A percentile compares a stretch with the other conserved stretches of the same genome.
phyloP scores from a whole-genome alignment of 2,888 invertebrate genomes.

The Dorcus parallelipipedus region DNA sequence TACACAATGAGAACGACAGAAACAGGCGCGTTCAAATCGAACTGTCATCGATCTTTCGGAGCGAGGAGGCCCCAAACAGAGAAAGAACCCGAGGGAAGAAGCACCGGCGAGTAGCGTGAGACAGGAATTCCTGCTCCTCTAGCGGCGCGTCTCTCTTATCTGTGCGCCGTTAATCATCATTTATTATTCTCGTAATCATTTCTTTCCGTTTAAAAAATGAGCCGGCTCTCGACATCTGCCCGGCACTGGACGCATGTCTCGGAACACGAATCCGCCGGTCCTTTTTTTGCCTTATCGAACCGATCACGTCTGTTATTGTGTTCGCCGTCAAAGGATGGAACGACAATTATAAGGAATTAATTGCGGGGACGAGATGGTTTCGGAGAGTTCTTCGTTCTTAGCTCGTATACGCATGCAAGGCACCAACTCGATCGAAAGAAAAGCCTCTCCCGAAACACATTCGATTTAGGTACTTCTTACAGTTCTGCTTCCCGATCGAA shows the following conservation, averaged over 20 bases:
- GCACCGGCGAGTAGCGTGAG: conserved; percentile 37
- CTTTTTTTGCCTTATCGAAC: neutral
- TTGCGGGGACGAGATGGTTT: neutral
- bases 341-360: conserved; percentile 1
- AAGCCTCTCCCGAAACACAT: too few species aligned
- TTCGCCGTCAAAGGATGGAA: conserved; percentile 1
- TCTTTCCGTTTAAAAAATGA: conserved; percentile 34
- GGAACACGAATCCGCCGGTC: neutral
- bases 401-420: too few species aligned
- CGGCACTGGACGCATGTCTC: conserved; percentile 1
- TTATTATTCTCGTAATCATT: conserved; percentile 42
- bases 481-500: too few species aligned
- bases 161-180: conserved; percentile 39
- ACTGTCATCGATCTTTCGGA: too few species aligned
- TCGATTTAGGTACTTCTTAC: too few species aligned
- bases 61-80: too few species aligned
- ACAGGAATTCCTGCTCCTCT: conserved; percentile 36
- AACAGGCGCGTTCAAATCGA: too few species aligned
- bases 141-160: conserved; percentile 19
- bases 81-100: neutral
- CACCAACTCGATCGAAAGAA: too few species aligned
- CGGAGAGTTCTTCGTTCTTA: too few species aligned
- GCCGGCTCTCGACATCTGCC: conserved; percentile 32
- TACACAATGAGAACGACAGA: too few species aligned
- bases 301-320: conserved; percentile 2